Evolutionary conservation across 2,888 invertebrate genomes (phyloP).

Genomic region (Drosophila aldrichi): DNA sequence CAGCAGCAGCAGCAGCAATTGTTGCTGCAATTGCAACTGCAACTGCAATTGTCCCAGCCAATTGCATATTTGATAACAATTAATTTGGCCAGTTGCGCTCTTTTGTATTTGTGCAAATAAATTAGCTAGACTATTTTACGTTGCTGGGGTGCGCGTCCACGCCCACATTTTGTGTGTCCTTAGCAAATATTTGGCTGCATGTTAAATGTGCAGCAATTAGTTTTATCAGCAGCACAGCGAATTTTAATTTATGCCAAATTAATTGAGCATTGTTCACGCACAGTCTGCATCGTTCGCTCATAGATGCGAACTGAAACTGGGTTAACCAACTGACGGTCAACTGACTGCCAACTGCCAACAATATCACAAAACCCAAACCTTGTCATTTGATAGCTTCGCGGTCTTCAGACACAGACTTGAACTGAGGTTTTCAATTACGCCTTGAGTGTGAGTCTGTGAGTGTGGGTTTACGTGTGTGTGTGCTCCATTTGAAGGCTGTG

Average conservation of each 20-base stretch:
- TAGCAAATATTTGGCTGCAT: constrained; percentile 69
- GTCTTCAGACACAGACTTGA: constrained; percentile 34
- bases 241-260: constrained; percentile 77
- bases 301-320: constrained; percentile 20
- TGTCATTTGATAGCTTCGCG: constrained; percentile 49
- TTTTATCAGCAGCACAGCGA: constrained; percentile 26
- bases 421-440: constrained; percentile 41
- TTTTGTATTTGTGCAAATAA: constrained; percentile 70
- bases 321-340: constrained; percentile 19
- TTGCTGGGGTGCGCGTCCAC: background rate
- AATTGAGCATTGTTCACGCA: constrained; percentile 74
- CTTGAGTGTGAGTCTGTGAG: background rate
- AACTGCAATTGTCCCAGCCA: constrained; percentile 41
- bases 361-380: constrained; percentile 40
- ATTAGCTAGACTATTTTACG: constrained; percentile 51
- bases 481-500: constrained; percentile 36
- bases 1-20: background rate
- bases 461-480: background rate
- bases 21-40: constrained; percentile 6
- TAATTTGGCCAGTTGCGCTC: constrained; percentile 67
- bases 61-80: constrained; percentile 76
- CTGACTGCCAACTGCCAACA: too few species aligned
- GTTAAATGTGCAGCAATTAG: constrained; percentile 72
- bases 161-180: constrained; percentile 13
- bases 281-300: constrained; percentile 14